Percentiles rank a stretch among this genome's conserved stretches.
Conservation (phyloP, 2,113 vertebrate species). For the Datnioides undecimradiatus region DNA sequence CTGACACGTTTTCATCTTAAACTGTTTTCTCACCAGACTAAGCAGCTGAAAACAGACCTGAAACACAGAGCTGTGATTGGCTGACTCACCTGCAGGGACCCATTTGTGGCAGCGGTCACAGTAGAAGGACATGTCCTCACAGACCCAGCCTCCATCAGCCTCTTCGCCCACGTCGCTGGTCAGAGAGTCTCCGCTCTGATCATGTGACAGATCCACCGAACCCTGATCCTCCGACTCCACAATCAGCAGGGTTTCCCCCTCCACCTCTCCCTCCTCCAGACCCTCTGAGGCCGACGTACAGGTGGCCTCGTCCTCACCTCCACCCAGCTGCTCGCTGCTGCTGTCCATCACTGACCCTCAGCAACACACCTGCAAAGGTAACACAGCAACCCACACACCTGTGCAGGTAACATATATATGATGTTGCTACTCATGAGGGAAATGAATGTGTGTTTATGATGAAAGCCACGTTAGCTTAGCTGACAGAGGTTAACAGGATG, state of each 20-base stretch:
- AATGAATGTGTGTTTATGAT: too few relatives aligned
- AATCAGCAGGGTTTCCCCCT: constrained; percentile 95
- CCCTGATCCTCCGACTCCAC: constrained; percentile 97
- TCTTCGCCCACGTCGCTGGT: constrained; percentile 94
- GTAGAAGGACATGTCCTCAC: constrained; percentile 94
- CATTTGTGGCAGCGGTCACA: constrained; percentile 98
- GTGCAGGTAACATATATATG: too few relatives aligned
- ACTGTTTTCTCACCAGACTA: too few relatives aligned
- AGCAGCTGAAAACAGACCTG: too few relatives aligned
- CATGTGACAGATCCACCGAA: constrained; percentile 95
- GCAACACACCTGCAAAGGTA: constrained; percentile 14
- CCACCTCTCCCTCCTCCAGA: constrained; percentile 96
- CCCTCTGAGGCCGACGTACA: constrained; percentile 93
- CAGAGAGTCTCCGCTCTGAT: constrained; percentile 96
- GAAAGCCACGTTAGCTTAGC: too few relatives aligned
- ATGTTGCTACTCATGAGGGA: too few relatives aligned
- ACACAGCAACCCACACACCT: not conserved
- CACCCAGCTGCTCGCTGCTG: constrained; percentile 84
- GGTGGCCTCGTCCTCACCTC: constrained; percentile 88
- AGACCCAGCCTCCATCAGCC: constrained; percentile 85
- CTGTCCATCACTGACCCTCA: constrained; percentile 85
- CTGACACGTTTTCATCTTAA: too few relatives aligned
- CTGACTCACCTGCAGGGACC: constrained; percentile 89
- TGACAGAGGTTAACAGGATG: too few relatives aligned
- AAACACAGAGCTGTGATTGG: not conserved